Percentiles rank a stretch among this genome's conserved stretches.
Conservation (phyloP, 2,888 invertebrate species). For the Dryobotodes eremita region DNA sequence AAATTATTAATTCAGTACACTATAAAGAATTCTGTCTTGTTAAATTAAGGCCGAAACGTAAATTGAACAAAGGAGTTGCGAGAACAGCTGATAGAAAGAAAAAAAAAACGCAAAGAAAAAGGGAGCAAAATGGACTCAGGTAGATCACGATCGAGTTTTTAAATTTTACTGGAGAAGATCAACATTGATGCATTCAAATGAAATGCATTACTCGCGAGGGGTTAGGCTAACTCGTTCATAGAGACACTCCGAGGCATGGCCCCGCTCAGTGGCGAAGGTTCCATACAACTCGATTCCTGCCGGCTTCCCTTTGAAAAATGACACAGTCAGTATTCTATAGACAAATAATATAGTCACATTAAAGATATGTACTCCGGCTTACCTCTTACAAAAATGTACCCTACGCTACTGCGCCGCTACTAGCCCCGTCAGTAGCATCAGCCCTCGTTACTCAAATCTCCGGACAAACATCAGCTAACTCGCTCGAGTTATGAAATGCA, state of each 20-base stretch:
- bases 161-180: slow-evolving; percentile 58
- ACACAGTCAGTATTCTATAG: too few species aligned
- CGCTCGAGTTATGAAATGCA: slow-evolving; percentile 72
- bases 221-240: slow-evolving; percentile 35
- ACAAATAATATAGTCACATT: too few species aligned
- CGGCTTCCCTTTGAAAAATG: too few species aligned
- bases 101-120: slow-evolving; percentile 56
- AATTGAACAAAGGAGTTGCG: slow-evolving; percentile 66
- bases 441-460: slow-evolving; percentile 58
- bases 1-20: slow-evolving; percentile 54
- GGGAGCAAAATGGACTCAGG: slow-evolving; percentile 60
- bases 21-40: slow-evolving; percentile 58
- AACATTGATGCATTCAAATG: slow-evolving; percentile 35
- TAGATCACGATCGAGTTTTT: slow-evolving; percentile 60
- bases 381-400: too few species aligned
- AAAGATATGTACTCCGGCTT: too few species aligned
- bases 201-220: slow-evolving; percentile 39
- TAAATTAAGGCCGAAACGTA: slow-evolving; percentile 52
- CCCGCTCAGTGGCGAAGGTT: too few species aligned
- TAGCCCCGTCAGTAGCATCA: slow-evolving; percentile 40
- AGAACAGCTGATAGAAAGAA: slow-evolving; percentile 71
- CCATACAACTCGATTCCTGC: too few species aligned
- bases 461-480: slow-evolving; percentile 65
- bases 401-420: background rate
- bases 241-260: background rate